Base-by-base conservation (phyloP, 2,113 vertebrate genomes). In the Lophura nycthemera region DNA sequence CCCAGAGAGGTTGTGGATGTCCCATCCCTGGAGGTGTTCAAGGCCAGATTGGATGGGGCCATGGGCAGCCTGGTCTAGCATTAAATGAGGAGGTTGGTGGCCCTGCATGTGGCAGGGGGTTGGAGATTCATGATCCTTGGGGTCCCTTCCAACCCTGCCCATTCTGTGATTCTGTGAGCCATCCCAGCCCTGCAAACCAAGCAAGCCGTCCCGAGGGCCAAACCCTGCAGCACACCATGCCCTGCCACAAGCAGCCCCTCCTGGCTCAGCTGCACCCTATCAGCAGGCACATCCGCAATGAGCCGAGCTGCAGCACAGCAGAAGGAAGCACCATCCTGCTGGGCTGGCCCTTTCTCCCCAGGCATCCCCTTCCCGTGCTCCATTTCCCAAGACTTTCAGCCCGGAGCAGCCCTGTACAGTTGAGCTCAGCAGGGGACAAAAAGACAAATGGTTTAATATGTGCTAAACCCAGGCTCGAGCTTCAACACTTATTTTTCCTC, bases 381-480 rank as follows among this genome's bases (percentile, higher is more conserved):
- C 14, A 27, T 16, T 75, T 19, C 82, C 36, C 43, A 25, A 11
- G 8, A 69, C 22, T 77, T 61, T 20, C 24, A 70, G 59, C 57
- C 73, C 48, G 42, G 66, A 71, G 93, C 78, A 40, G 64, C 78
- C 87, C 54, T 2, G 2, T 5, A 10, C 5, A 13, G 60, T n/a
- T 6, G 0, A 38, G 24, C 73, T 66, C 81, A 60, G 71, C 83
- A n/a, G 64, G 83, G 42, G 32, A 93, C 48, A 30, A 11, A 15
- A 52, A 89, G 72, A 91, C 56, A 88, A 92, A 95, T 25, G 74
- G 40, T 24, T 95, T 79, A 82, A 95, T 89, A 61, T 4, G 67
- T 10, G 82, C 82, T 71, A 60, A 88, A 83, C 1, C 60, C 93
- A 14, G 45, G 82, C 67, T 77, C 50, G 40, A 25, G 76, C 87